These are phyloP conservation scores for Carcina quercana DNA, from an alignment of 2,888 invertebrate genomes.

Conservation along the genomic window DNA sequence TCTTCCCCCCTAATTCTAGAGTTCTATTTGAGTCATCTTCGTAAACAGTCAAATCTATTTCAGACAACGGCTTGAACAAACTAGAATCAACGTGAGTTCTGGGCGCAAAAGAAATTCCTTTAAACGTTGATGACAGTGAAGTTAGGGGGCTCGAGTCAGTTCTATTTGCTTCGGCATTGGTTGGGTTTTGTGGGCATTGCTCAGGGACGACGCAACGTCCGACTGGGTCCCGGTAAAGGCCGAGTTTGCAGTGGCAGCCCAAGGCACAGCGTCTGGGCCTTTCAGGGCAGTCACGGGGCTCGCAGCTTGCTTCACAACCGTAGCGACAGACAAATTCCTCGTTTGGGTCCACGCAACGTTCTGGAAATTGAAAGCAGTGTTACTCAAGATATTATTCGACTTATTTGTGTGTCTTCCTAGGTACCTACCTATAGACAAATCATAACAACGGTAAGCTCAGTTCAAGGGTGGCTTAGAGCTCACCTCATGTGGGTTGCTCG, in stretches of 20 bases:
- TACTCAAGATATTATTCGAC: neutral
- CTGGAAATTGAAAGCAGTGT: slow-evolving; percentile 23
- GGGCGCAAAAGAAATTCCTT: too few species aligned
- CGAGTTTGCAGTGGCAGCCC: slow-evolving; percentile 44
- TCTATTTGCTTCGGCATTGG: too few species aligned
- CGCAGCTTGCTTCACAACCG: slow-evolving; percentile 44
- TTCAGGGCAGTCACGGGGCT: slow-evolving; percentile 17
- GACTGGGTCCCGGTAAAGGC: slow-evolving; percentile 28
- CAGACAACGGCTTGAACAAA: too few species aligned
- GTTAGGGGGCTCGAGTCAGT: too few species aligned
- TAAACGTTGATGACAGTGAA: too few species aligned
- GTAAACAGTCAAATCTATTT: too few species aligned
- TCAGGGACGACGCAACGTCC: slow-evolving; percentile 26
- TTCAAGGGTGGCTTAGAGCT: too few species aligned
- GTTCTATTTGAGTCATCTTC: too few species aligned
- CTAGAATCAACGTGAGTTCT: too few species aligned
- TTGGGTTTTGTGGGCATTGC: slow-evolving; percentile 19
- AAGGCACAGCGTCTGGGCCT: slow-evolving; percentile 36
- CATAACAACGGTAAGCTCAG: too few species aligned
- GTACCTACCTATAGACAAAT: too few species aligned
- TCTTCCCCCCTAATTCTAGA: too few species aligned
- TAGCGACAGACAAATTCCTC: slow-evolving; percentile 49
- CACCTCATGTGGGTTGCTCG: neutral
- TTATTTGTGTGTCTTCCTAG: neutral
- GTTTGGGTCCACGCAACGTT: slow-evolving; percentile 32